phyloP scores from a whole-genome alignment of 1,140 invertebrate genomes.

The Pogonus chalceus region DNA sequence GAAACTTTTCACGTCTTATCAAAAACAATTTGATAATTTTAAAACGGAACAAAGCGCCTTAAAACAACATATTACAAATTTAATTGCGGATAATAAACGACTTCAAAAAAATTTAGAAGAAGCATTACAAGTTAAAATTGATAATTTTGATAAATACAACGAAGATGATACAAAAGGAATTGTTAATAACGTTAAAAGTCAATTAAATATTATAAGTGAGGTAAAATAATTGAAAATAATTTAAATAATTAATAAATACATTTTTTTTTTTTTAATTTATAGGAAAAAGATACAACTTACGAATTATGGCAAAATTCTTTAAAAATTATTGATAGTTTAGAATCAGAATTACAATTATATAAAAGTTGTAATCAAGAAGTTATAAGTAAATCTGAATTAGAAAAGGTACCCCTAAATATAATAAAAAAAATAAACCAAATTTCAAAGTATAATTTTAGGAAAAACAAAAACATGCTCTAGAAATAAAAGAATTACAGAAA shows the following conservation, averaged over 20 bases:
- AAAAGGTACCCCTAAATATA: background rate
- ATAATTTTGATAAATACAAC: background rate
- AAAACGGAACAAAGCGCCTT: background rate
- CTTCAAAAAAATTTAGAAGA: background rate
- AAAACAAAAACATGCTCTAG: background rate
- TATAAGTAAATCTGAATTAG: background rate
- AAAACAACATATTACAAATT: background rate
- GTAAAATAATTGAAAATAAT: background rate
- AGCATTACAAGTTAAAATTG: background rate
- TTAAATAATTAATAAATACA: background rate
- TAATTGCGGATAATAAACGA: background rate
- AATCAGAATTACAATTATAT: background rate
- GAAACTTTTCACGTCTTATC: background rate
- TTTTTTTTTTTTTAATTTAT: no score
- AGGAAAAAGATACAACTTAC: constrained; percentile 5
- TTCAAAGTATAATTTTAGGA: background rate
- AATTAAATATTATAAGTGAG: background rate
- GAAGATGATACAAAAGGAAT: background rate
- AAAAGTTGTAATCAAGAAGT: background rate
- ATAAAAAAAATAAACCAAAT: background rate
- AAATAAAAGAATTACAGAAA: background rate
- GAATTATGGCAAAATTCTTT: constrained; percentile 3
- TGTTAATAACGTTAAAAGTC: constrained; percentile 3
- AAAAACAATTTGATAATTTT: constrained; percentile 1
- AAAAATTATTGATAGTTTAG: constrained; percentile 7